Conservation (phyloP, 1,140 invertebrate genomes). For the Coenobita brevimanus region DNA sequence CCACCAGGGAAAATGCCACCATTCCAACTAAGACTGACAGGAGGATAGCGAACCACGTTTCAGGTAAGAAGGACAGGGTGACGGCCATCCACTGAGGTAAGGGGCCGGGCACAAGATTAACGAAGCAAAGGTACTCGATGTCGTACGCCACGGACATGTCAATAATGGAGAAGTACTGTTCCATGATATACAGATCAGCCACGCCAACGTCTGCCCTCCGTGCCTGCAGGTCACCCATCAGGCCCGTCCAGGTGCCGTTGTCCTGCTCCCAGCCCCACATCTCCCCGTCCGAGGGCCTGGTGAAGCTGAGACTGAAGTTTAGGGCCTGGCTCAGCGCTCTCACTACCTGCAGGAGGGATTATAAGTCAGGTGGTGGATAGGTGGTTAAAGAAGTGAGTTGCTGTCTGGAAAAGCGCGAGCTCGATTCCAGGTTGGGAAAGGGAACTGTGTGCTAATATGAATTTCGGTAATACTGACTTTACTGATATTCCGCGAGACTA, state of each 20-base stretch:
- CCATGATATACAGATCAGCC: conserved; percentile 70
- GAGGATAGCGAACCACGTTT: conserved; percentile 76
- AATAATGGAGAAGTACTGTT: conserved; percentile 69
- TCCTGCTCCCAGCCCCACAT: conserved; percentile 70
- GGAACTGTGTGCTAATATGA: no score
- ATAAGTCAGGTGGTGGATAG: neutral
- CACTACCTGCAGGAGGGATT: conserved; percentile 24
- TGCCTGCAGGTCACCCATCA: conserved; percentile 70
- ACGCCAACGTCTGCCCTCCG: conserved; percentile 70
- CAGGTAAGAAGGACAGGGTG: conserved; percentile 66
- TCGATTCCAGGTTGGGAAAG: no score
- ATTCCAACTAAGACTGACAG: conserved; percentile 83
- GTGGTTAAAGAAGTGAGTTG: no score
- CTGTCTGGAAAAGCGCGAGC: no score
- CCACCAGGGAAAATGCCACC: conserved; percentile 2
- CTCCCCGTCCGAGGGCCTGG: conserved; percentile 67
- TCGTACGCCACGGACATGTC: conserved; percentile 62
- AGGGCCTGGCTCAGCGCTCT: conserved; percentile 25
- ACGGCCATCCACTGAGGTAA: conserved; percentile 69
- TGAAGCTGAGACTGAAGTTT: conserved; percentile 70
- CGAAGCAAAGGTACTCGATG: conserved; percentile 58
- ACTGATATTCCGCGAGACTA: no score
- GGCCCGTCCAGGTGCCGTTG: conserved; percentile 70
- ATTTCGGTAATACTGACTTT: no score
- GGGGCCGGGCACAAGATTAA: conserved; percentile 30